Evolutionary conservation across 92 coral and sea anemone species (phyloP).

Genomic region (Zoanthus solanderi): DNA sequence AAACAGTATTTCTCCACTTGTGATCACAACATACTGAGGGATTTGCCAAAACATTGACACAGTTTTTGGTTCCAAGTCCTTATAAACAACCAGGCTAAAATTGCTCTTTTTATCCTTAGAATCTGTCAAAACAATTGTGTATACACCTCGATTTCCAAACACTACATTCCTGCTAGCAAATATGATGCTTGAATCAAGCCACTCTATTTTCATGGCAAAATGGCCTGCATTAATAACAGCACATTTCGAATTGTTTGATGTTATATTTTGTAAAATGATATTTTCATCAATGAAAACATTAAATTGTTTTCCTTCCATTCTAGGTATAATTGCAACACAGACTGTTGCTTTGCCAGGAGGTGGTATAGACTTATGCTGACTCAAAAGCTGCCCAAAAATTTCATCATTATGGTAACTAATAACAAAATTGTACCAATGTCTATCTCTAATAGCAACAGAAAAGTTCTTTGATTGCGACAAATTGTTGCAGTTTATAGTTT

Average conservation of each 20-base stretch:
- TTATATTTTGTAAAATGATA: conserved; percentile 40
- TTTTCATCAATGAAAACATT: conserved; percentile 49
- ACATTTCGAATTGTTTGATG: conserved; percentile 44
- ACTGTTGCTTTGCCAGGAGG: conserved; percentile 65
- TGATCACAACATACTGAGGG: conserved; percentile 84
- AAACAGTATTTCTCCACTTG: conserved; percentile 87
- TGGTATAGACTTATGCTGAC: conserved; percentile 56
- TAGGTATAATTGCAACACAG: conserved; percentile 48
- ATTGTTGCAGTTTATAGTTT: background rate
- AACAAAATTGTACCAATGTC: conserved; percentile 65
- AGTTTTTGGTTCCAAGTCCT: conserved; percentile 65
- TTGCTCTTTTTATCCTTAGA: background rate
- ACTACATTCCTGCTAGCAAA: conserved; percentile 34
- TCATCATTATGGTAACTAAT: conserved; percentile 43
- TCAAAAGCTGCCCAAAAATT: conserved; percentile 36
- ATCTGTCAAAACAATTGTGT: conserved; percentile 57
- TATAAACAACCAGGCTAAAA: conserved; percentile 50
- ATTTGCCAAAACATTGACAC: conserved; percentile 85
- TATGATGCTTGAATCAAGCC: conserved; percentile 27
- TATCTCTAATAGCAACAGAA: conserved; percentile 36
- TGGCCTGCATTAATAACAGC: conserved; percentile 57
- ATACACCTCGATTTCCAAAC: conserved; percentile 66
- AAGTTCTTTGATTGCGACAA: background rate
- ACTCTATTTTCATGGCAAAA: conserved; percentile 46
- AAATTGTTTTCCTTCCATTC: conserved; percentile 19